phyloP scores from a whole-genome alignment of 2,888 invertebrate species.

The Elgonia sp. region DNA sequence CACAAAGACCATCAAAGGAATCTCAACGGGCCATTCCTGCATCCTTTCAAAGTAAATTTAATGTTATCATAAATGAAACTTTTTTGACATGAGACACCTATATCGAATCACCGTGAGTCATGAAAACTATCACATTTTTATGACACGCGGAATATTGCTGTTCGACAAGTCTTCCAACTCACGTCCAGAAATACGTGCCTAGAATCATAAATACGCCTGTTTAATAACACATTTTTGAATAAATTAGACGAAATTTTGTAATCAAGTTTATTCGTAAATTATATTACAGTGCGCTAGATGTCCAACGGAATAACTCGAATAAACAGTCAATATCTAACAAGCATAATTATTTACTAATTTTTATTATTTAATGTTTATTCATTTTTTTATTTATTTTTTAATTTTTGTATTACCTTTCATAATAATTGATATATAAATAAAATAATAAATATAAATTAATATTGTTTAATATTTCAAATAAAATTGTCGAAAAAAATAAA shows the following conservation, averaged over 20 bases:
- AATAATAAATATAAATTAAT: no score
- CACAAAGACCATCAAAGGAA: slow-evolving; percentile 12
- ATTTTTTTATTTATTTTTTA: no score
- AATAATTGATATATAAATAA: no score
- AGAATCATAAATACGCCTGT: slow-evolving; percentile 43
- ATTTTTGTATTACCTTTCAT: no score
- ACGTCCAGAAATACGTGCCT: slow-evolving; percentile 54
- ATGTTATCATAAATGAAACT: slow-evolving; percentile 51
- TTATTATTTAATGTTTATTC: no score
- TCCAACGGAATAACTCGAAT: no score
- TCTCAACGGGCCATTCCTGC: slow-evolving; percentile 1
- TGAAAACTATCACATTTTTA: slow-evolving; percentile 57
- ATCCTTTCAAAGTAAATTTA: slow-evolving; percentile 55
- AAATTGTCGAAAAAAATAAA: no score
- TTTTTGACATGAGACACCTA: slow-evolving; percentile 19
- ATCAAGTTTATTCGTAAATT: slow-evolving; percentile 12
- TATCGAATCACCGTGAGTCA: slow-evolving; percentile 45
- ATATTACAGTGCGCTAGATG: neutral
- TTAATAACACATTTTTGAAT: slow-evolving; percentile 44
- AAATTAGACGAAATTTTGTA: slow-evolving; percentile 33
- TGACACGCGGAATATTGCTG: slow-evolving; percentile 35
- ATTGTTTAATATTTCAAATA: no score
- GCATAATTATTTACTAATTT: no score
- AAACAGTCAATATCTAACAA: no score
- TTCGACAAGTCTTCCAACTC: slow-evolving; percentile 51